These are phyloP conservation scores for Helostoma temminkii DNA, from an alignment of 2,797 vertebrate genomes.

Conservation along the genomic window DNA sequence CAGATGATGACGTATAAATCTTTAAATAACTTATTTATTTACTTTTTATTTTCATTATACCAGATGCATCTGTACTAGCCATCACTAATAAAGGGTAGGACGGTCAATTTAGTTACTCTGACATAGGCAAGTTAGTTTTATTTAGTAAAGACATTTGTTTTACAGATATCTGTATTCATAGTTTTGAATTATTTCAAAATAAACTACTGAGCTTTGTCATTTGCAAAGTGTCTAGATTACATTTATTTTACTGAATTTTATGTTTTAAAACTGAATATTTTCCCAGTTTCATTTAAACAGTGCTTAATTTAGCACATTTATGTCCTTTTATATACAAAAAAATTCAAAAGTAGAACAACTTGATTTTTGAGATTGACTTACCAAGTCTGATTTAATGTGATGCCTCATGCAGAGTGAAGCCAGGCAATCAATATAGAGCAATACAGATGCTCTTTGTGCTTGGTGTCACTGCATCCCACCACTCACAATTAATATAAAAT, in stretches of 20 bases:
- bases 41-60: neutral
- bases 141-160: conserved; percentile 20
- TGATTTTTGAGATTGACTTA: neutral
- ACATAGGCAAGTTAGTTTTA: conserved; percentile 43
- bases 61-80: neutral
- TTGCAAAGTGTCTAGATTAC: conserved; percentile 19
- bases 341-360: neutral
- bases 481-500: neutral
- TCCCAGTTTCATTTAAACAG: conserved; percentile 19
- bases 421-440: neutral
- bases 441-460: neutral
- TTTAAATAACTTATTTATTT: conserved; percentile 32
- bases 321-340: conserved; percentile 45
- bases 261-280: conserved; percentile 9
- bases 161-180: conserved; percentile 42
- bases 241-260: conserved; percentile 18
- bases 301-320: conserved; percentile 5
- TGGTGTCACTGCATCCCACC: neutral
- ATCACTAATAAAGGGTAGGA: conserved; percentile 1
- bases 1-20: conserved; percentile 66
- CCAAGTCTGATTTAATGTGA: neutral
- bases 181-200: conserved; percentile 16
- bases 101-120: neutral
- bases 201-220: conserved; percentile 16
- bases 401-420: neutral